A percentile compares a stretch with the other conserved stretches of the same genome.
Evolutionary conservation across 2,888 invertebrate genomes (phyloP).

Genomic region (Phania funesta): DNA sequence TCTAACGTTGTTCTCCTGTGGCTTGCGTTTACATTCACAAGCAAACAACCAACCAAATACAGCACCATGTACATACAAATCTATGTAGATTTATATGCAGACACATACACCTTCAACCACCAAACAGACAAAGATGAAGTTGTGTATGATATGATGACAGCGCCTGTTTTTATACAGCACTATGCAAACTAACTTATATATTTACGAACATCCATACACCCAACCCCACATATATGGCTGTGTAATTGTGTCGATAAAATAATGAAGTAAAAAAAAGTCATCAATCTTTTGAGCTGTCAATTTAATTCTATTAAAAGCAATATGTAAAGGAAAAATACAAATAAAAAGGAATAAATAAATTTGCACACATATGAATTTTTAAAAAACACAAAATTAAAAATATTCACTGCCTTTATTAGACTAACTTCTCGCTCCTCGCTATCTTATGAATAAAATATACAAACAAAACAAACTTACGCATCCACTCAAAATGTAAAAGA

Average conservation of each 20-base stretch:
- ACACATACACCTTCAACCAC: too few relatives aligned
- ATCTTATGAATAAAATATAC: constrained; percentile 23
- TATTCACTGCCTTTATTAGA: constrained; percentile 45
- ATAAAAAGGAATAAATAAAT: constrained; percentile 33
- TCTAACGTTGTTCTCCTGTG: background rate
- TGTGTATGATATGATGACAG: too few relatives aligned
- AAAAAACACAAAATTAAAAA: constrained; percentile 51
- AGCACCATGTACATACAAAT: background rate
- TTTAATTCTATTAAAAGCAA: constrained; percentile 70
- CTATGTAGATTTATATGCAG: constrained; percentile 6
- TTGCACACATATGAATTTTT: constrained; percentile 58
- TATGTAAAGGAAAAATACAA: constrained; percentile 31
- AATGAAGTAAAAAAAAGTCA: constrained; percentile 63
- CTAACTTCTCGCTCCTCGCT: constrained; percentile 13
- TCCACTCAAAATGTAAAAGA: background rate
- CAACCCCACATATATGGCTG: background rate
- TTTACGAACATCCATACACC: background rate
- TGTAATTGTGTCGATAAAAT: constrained; percentile 23
- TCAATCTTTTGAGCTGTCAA: constrained; percentile 71
- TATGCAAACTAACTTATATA: too few relatives aligned
- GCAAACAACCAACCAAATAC: constrained; percentile 18
- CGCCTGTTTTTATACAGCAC: too few relatives aligned
- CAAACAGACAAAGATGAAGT: too few relatives aligned
- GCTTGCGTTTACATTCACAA: constrained; percentile 9
- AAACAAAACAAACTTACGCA: background rate